Conservation (phyloP, 2,797 vertebrate genomes). For the Epinephelus coioides region DNA sequence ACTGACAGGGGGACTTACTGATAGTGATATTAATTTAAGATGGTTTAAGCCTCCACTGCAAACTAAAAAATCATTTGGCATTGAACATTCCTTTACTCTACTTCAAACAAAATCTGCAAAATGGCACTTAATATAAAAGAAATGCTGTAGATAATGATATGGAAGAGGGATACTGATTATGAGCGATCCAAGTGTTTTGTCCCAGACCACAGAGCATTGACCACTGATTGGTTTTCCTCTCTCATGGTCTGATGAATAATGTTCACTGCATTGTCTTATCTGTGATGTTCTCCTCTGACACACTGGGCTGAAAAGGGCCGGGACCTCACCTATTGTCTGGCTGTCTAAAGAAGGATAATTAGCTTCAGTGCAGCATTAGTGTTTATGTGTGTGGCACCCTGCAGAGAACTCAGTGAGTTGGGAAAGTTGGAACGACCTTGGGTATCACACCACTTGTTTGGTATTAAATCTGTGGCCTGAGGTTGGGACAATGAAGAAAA, state of each 20-base stretch:
- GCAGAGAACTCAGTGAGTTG: conserved; percentile 4
- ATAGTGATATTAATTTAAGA: background rate
- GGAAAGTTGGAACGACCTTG: conserved; percentile 37
- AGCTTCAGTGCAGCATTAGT: conserved; percentile 5
- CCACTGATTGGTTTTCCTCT: conserved; percentile 26
- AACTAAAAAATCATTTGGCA: background rate
- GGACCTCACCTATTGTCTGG: conserved; percentile 29
- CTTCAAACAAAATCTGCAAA: too few species aligned
- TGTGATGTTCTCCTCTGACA: conserved; percentile 33
- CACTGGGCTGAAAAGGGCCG: conserved; percentile 34
- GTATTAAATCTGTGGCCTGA: conserved; percentile 14
- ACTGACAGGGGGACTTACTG: background rate
- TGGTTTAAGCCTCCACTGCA: background rate
- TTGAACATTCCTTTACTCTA: background rate
- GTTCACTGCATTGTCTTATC: conserved; percentile 38
- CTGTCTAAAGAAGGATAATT: conserved; percentile 19
- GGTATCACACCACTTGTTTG: conserved; percentile 1
- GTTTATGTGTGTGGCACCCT: conserved; percentile 2
- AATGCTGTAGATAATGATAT: background rate
- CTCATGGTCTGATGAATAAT: conserved; percentile 19
- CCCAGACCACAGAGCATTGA: background rate
- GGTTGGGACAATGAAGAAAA: conserved; percentile 11
- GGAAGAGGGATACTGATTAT: conserved; percentile 12
- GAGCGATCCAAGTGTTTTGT: background rate
- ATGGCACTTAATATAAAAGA: background rate